Evolutionary conservation across 2,797 vertebrate species (phyloP), one percentile per base, ranked within the genome.

Genomic region (Coranthus polyacanthus): DNA sequence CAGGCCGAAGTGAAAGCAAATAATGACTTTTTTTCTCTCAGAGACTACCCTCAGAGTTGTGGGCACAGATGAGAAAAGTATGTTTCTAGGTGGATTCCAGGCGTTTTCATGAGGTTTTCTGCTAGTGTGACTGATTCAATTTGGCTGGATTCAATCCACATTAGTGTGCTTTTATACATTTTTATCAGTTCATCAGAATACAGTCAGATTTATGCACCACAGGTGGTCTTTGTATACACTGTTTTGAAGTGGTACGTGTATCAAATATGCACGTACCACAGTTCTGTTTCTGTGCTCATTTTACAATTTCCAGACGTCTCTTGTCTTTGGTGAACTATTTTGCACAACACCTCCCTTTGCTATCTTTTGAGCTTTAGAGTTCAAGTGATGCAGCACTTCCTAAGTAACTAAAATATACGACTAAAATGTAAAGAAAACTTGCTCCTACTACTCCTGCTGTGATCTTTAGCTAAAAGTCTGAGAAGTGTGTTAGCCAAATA

Each of bases 101-200:
- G 39, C 49, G 13, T 72, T 73, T 79, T 67, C 59, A 34, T 17
- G 54, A 62, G 69, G 55, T 69, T 76, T 29, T 12, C 10, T 18
- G 46, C 57, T 24, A 44, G 57, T 70, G 68, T 64, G 75, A 75
- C 71, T 38, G 53, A 87, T 75, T 80, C 42, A 45, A 42, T 82
- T 73, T 54, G 62, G 37, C 41, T 65, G 41, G 50, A 68, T 43
- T 51, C 39, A 42, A 32, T 54, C 56, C 22, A 29, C 58, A 56
- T 72, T 24, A 58, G 2, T 57, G 26, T 15, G 57, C 37, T 72
- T 64, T 56, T 32, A 43, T 21, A 32, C 39, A 15, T 43, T 39
- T 62, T 72, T 58, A 77, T 74, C 61, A 24, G 58, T 56, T 43
- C 47, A 52, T 69, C 36, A 16, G 22, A 71, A 20, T 20, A 46